phyloP scores from a whole-genome alignment of 2,797 vertebrate genomes.

The Denticeps clupeoides region DNA sequence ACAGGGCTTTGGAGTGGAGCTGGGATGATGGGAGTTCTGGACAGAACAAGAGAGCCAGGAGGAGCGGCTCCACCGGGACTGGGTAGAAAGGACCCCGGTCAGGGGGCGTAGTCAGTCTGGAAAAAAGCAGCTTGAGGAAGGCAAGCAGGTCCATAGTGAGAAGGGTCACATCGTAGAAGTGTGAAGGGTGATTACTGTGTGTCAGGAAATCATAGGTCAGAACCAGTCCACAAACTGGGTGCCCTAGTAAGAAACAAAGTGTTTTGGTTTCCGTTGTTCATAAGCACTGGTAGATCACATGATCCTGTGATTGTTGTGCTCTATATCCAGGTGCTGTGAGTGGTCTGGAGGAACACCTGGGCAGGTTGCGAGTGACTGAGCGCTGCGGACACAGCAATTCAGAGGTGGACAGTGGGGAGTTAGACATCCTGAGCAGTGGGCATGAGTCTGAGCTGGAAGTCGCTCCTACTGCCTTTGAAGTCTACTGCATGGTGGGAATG shows the following conservation, averaged over 20 bases:
- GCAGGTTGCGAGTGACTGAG: constrained; percentile 29
- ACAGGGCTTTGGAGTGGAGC: constrained; percentile 31
- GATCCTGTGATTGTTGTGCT: neutral
- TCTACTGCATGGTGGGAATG: constrained; percentile 40
- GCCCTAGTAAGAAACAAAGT: too few relatives aligned
- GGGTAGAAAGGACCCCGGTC: constrained; percentile 9
- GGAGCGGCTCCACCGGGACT: constrained; percentile 24
- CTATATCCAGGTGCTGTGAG: constrained; percentile 31
- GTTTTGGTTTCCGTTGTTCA: neutral
- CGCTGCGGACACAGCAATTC: constrained; percentile 13
- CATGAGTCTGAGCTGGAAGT: constrained; percentile 29
- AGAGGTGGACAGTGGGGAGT: constrained; percentile 33
- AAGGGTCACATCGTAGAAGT: neutral
- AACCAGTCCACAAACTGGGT: too few relatives aligned
- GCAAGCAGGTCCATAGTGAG: too few relatives aligned
- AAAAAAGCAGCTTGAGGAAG: neutral
- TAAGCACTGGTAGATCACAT: neutral
- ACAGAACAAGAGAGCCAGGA: constrained; percentile 39
- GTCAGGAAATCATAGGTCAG: too few relatives aligned
- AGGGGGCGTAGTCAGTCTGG: neutral
- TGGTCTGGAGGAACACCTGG: constrained; percentile 45
- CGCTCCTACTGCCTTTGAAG: constrained; percentile 41
- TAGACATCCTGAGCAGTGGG: constrained; percentile 18
- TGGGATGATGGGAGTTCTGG: constrained; percentile 44
- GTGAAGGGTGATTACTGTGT: too few relatives aligned